Base-by-base conservation (phyloP, 2,888 invertebrate species). In the Leucoptera coffeella region DNA sequence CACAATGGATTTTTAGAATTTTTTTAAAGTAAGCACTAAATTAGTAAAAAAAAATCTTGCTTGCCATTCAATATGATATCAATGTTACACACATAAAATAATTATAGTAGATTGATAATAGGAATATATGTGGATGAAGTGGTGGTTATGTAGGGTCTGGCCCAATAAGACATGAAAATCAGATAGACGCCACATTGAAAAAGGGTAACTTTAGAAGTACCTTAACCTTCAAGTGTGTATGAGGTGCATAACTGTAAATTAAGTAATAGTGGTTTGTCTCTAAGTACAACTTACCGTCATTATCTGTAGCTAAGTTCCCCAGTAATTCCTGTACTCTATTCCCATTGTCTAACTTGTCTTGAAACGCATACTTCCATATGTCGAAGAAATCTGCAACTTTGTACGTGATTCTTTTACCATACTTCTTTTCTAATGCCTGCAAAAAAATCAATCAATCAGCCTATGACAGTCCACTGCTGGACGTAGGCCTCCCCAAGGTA, bases 331-430 rank as follows among this genome's bases (percentile, higher is more conserved):
- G 41, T 4, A 80, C 53, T 35, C 77, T 59, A 25, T 61, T 56
- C 1, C 74, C 74, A 33, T 65, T 53, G 38, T 78, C 77, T 37
- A 73, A 47, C 45, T 73, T 74, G 43, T 82, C 81, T 42, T 64
- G 55, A 41, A 64, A 76, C 4, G 69, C 64, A 30, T 74, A 37
- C 38, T 74, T 73, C 69, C 73, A 67, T 42, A 80, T 47, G 19
- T 59, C 54, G 41, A 77, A 71, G 31, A 85, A 71, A 45, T 82
- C 77, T 20, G 59, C 69, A 9, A 57, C 40, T 44, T 71, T 73
- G 9, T 75, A 38, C 25, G 51, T 51, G 2, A 77, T 33, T 36
- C 51, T 50, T 7, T 45, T 40, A 9, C 67, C 57, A 45, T 71
- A 53, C 33, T 52, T 30, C 2, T 39, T 36, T 41, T 64, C 40